Evolutionary conservation across 2,888 invertebrate species (phyloP).

Genomic region (Pocota personata): DNA sequence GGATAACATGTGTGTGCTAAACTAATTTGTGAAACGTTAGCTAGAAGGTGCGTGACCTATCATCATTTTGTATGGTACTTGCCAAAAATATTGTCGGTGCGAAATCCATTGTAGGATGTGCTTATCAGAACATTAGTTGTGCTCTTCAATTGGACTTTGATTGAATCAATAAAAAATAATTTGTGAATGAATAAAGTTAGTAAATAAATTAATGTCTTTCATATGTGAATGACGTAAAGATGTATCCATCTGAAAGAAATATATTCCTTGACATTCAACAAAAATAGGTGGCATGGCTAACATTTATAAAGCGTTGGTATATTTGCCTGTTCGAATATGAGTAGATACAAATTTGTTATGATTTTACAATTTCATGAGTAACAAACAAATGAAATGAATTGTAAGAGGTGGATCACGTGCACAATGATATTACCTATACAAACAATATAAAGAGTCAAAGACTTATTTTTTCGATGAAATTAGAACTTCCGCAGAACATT

Average conservation of each 20-base stretch:
- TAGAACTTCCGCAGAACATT: not conserved
- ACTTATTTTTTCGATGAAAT: not conserved
- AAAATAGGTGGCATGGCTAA: not conserved
- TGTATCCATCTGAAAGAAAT: not conserved
- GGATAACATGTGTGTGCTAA: constrained; percentile 51
- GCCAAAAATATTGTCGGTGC: constrained; percentile 21
- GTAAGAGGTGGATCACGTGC: not conserved
- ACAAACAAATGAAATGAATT: not conserved
- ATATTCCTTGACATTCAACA: not conserved
- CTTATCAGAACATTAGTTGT: constrained; percentile 41
- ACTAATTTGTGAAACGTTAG: constrained; percentile 36
- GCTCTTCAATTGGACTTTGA: constrained; percentile 33
- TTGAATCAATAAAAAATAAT: constrained; percentile 65
- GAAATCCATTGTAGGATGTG: constrained; percentile 36
- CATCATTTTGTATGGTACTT: constrained; percentile 38
- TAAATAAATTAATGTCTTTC: constrained; percentile 13
- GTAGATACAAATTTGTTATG: not conserved
- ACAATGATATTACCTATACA: not conserved
- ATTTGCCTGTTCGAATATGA: not conserved
- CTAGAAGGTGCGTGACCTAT: constrained; percentile 60
- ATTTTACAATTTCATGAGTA: not conserved
- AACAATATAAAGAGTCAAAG: not conserved
- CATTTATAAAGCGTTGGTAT: not conserved
- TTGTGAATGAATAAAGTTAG: constrained; percentile 40
- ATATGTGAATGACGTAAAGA: not conserved